These are phyloP conservation scores for Eonycteris spelaea DNA, from an alignment of 2,113 vertebrate species.

Conservation along the genomic window DNA sequence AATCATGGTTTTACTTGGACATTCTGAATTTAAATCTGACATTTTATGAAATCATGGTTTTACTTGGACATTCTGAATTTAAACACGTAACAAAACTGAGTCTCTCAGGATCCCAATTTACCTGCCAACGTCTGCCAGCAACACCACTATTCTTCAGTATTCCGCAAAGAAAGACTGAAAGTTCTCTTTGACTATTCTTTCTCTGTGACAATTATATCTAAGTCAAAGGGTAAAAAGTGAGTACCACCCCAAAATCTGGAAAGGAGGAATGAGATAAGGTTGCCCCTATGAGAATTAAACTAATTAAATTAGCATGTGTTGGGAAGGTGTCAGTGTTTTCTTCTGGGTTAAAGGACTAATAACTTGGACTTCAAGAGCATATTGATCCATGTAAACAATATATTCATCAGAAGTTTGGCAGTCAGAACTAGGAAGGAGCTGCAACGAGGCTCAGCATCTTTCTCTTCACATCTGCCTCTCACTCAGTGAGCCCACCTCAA, in stretches of 20 bases:
- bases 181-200: neutral
- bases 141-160: neutral
- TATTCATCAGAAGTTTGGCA: neutral
- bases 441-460: neutral
- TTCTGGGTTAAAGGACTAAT: neutral
- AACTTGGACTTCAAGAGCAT: neutral
- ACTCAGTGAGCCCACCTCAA: neutral
- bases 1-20: neutral
- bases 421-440: neutral
- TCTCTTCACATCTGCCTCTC: neutral
- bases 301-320: neutral
- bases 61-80: neutral
- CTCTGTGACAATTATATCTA: neutral
- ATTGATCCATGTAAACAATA: neutral
- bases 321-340: neutral
- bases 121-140: neutral
- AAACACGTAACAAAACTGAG: neutral
- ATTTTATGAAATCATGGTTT: neutral
- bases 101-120: neutral
- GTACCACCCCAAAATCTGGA: neutral
- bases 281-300: neutral
- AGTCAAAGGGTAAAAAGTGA: neutral
- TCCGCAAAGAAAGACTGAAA: neutral
- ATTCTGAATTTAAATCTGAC: neutral
- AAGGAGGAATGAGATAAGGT: neutral